A percentile compares a stretch with the other conserved stretches of the same genome.
phyloP scores from a whole-genome alignment of 2,888 invertebrate genomes.

The Caenorhabditis doughertyi region DNA sequence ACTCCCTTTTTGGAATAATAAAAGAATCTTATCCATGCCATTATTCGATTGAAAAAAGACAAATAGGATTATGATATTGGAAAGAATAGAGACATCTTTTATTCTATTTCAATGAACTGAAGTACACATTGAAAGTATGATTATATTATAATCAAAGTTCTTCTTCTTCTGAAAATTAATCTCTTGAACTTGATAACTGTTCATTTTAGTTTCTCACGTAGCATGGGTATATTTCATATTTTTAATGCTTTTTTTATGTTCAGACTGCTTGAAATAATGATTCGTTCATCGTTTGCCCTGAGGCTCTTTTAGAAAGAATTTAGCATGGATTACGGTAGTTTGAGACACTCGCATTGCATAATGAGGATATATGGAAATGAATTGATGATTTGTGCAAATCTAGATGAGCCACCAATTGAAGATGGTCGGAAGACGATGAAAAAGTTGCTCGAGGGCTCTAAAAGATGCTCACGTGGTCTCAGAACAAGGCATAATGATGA shows the following conservation, averaged over 20 bases:
- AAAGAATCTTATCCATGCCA: constrained; percentile 9
- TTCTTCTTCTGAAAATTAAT: neutral
- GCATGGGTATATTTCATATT: neutral
- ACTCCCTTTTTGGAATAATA: constrained; percentile 17
- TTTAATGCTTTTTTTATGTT: neutral
- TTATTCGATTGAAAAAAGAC: constrained; percentile 2
- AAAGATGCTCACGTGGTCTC: constrained; percentile 20
- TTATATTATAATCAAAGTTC: constrained; percentile 3
- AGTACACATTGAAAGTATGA: neutral
- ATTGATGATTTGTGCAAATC: neutral
- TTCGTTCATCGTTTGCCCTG: neutral
- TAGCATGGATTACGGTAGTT: constrained; percentile 7
- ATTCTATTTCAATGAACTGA: neutral
- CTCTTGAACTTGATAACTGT: neutral
- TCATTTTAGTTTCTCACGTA: too few species aligned
- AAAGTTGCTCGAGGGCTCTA: constrained; percentile 33
- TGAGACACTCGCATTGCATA: constrained; percentile 1
- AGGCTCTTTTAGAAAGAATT: constrained; percentile 6
- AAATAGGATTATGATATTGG: constrained; percentile 25
- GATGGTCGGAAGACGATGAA: constrained; percentile 5
- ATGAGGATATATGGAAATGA: constrained; percentile 23
- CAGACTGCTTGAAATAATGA: neutral
- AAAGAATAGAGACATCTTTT: neutral
- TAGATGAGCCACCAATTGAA: neutral
- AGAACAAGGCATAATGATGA: constrained; percentile 36